phyloP scores from a whole-genome alignment of 30 jellyfish, hydroid and myxozoan species.

The Aurelia aurita region DNA sequence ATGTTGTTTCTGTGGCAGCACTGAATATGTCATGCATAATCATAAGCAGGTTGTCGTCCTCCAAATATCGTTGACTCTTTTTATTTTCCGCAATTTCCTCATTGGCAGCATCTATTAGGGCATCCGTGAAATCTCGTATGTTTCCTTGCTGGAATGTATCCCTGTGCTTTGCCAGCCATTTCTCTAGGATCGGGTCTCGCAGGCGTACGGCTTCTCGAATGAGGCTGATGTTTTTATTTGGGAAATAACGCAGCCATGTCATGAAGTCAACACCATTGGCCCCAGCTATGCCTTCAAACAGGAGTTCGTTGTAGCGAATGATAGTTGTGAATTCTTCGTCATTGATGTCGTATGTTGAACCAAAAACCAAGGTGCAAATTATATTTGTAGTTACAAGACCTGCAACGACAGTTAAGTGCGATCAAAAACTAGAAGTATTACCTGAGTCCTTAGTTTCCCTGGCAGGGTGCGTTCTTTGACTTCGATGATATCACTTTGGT shows the following conservation, averaged over 20 bases:
- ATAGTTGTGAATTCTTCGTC: constrained; percentile 44
- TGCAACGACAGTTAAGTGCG: neutral
- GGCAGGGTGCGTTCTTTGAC: no score
- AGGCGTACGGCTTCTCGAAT: constrained; percentile 28
- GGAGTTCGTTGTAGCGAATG: neutral
- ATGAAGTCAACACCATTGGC: constrained; percentile 31
- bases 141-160: constrained; percentile 40
- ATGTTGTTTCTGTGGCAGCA: constrained; percentile 72
- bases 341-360: constrained; percentile 19
- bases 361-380: constrained; percentile 4
- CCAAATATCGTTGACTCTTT: neutral
- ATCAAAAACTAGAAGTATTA: no score
- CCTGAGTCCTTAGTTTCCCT: no score
- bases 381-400: constrained; percentile 20
- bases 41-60: constrained; percentile 18
- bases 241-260: constrained; percentile 52
- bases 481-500: no score
- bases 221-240: constrained; percentile 23
- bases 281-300: constrained; percentile 27
- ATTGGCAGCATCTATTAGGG: constrained; percentile 33
- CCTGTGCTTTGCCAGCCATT: constrained; percentile 37
- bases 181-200: constrained; percentile 55
- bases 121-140: constrained; percentile 56
- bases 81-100: constrained; percentile 43
- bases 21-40: constrained; percentile 53